phyloP scores from a whole-genome alignment of 2,888 invertebrate genomes.

The Laothoe populi region DNA sequence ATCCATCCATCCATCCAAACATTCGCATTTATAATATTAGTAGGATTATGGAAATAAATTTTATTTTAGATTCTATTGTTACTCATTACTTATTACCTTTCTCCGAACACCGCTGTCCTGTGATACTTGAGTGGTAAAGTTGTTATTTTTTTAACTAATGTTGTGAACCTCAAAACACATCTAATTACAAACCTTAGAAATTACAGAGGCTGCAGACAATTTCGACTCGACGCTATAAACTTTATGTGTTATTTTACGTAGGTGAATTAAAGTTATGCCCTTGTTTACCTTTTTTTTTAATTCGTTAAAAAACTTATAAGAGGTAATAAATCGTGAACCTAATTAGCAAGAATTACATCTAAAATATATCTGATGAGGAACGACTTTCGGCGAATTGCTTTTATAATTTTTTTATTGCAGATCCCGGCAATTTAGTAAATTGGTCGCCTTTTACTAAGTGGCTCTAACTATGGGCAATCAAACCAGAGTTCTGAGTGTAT shows the following conservation, averaged over 20 bases:
- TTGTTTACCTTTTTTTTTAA: neutral
- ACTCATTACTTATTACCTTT: too few species aligned
- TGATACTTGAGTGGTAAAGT: too few species aligned
- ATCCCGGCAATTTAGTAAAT: too few species aligned
- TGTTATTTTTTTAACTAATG: neutral
- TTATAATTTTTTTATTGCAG: too few species aligned
- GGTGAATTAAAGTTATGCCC: neutral
- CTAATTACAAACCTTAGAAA: neutral
- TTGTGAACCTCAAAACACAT: neutral
- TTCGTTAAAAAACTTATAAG: conserved; percentile 1
- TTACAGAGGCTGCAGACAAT: neutral
- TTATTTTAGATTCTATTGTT: too few species aligned
- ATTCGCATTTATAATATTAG: too few species aligned
- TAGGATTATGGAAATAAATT: too few species aligned
- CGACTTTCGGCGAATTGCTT: neutral
- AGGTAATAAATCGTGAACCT: neutral
- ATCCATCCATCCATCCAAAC: too few species aligned
- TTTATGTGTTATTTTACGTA: neutral
- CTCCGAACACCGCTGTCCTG: too few species aligned
- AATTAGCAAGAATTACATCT: conserved; percentile 12
- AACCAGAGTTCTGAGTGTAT: too few species aligned
- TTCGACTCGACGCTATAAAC: neutral
- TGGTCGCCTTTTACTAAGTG: too few species aligned
- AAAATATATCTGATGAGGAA: conserved; percentile 15
- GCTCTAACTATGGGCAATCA: too few species aligned